phyloP scores from a whole-genome alignment of 2,113 vertebrate genomes.

The Eudorcas thomsonii region DNA sequence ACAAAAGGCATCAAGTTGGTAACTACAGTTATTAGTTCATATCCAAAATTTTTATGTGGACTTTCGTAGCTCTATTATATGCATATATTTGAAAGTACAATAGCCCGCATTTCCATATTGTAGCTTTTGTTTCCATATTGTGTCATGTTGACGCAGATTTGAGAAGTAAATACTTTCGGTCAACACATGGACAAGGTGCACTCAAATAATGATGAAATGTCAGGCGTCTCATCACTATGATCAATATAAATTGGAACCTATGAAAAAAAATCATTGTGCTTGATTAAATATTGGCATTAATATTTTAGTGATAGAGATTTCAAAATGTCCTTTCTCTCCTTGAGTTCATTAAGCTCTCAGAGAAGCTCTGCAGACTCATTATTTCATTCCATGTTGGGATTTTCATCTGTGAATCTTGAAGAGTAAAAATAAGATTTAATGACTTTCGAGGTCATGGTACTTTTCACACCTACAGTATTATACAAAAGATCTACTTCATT shows the following conservation, averaged over 20 bases:
- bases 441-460: constrained; percentile 54
- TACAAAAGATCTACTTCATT: constrained; percentile 39
- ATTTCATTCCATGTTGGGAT: constrained; percentile 65
- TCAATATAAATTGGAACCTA: constrained; percentile 29
- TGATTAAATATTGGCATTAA: constrained; percentile 70
- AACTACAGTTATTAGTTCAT: constrained; percentile 25
- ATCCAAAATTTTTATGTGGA: background rate
- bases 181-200: background rate
- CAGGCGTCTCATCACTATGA: background rate
- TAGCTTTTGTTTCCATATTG: background rate
- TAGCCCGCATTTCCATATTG: background rate
- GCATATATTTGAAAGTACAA: background rate
- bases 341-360: constrained; percentile 71
- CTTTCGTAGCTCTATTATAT: background rate
- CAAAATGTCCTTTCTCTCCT: constrained; percentile 73
- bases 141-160: background rate
- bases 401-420: constrained; percentile 65
- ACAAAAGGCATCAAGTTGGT: background rate
- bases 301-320: constrained; percentile 65
- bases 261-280: constrained; percentile 30
- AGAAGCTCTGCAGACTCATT: constrained; percentile 70
- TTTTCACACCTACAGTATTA: constrained; percentile 27
- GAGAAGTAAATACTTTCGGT: background rate
- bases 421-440: constrained; percentile 69
- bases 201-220: constrained; percentile 37